Conservation (phyloP, 2,888 invertebrate genomes). For the Acleris emargana region DNA sequence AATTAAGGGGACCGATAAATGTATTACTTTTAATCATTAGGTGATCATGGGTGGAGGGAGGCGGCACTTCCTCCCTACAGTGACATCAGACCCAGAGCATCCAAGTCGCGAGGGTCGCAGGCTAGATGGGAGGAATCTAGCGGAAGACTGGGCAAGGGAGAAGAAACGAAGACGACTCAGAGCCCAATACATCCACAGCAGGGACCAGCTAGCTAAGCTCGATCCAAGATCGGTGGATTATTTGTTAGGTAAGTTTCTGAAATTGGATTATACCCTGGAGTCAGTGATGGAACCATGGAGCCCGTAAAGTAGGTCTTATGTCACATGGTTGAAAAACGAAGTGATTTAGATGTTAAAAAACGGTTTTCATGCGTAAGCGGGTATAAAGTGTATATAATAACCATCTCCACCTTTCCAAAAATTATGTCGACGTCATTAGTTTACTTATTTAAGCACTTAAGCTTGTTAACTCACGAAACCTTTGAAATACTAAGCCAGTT, state of each 20-base stretch:
- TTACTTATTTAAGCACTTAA: slow-evolving; percentile 10
- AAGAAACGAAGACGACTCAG: slow-evolving; percentile 87
- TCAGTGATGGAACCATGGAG: too few relatives aligned
- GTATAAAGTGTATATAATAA: too few relatives aligned
- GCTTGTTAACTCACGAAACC: slow-evolving; percentile 21
- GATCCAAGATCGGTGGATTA: slow-evolving; percentile 89
- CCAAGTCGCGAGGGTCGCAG: slow-evolving; percentile 88
- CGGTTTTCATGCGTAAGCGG: too few relatives aligned
- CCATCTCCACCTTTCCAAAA: too few relatives aligned
- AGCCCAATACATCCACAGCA: slow-evolving; percentile 89
- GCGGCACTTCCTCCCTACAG: slow-evolving; percentile 89
- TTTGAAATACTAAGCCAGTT: slow-evolving; percentile 13
- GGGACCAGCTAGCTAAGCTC: slow-evolving; percentile 87
- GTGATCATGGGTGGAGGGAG: slow-evolving; percentile 91
- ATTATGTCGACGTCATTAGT: neutral
- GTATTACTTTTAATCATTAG: slow-evolving; percentile 63
- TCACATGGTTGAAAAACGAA: too few relatives aligned
- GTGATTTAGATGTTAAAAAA: too few relatives aligned
- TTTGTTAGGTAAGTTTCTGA: slow-evolving; percentile 85
- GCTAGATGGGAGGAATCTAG: slow-evolving; percentile 90
- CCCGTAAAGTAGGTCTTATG: too few relatives aligned
- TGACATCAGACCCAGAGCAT: slow-evolving; percentile 87
- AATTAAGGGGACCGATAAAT: neutral
- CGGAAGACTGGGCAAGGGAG: slow-evolving; percentile 91
- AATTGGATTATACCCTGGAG: too few relatives aligned